A percentile compares a stretch with the other conserved stretches of the same genome.
Conservation (phyloP, 1,140 invertebrate genomes). For the Atopsyche davidsoni region DNA sequence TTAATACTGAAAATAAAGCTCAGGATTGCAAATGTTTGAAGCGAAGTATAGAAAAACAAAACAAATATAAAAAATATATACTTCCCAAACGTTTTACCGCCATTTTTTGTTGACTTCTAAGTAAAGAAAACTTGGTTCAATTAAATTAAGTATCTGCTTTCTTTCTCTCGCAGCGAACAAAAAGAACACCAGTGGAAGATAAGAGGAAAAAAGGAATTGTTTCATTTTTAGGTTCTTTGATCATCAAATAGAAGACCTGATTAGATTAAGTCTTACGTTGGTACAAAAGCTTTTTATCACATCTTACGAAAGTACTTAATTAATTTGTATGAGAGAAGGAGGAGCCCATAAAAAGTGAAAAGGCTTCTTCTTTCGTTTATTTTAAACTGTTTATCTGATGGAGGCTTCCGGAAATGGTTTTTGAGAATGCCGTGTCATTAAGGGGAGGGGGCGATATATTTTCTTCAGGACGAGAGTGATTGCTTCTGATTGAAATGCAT, state of each 20-base stretch:
- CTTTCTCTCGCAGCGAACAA: constrained; percentile 7
- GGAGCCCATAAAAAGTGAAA: constrained; percentile 8
- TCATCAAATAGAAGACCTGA: constrained; percentile 27
- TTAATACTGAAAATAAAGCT: no score
- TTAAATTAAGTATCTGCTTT: constrained; percentile 17
- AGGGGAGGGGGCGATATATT: constrained; percentile 5
- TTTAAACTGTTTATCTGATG: constrained; percentile 27
- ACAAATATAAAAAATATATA: neutral
- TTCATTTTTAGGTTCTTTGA: constrained; percentile 27
- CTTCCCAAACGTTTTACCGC: constrained; percentile 1
- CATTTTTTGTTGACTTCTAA: constrained; percentile 8
- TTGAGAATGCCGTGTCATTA: constrained; percentile 3
- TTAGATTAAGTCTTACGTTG: constrained; percentile 25
- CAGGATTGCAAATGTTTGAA: no score
- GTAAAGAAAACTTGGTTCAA: constrained; percentile 18
- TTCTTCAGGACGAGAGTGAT: neutral
- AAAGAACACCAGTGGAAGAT: constrained; percentile 13
- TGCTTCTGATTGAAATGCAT: no score
- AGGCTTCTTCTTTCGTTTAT: constrained; percentile 9
- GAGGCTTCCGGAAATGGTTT: neutral
- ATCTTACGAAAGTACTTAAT: constrained; percentile 26
- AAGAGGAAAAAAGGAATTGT: constrained; percentile 20
- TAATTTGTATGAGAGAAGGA: constrained; percentile 26
- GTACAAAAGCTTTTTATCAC: constrained; percentile 26
- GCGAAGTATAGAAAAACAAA: no score